Evolutionary conservation across 2,888 invertebrate genomes (phyloP).

Genomic region (Dusona sp.): DNA sequence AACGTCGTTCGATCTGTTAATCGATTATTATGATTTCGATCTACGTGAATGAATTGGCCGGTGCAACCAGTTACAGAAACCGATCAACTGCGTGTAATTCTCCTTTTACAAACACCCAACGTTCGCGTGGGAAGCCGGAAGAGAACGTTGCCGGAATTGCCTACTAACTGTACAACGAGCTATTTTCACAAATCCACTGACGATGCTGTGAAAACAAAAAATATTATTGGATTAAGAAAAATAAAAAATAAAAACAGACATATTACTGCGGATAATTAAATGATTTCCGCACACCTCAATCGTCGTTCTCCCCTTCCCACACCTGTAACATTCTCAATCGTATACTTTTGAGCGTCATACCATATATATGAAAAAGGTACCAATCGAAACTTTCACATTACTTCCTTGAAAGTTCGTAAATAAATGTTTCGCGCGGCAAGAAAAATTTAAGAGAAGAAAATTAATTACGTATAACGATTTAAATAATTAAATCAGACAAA

Average conservation of each 20-base stretch:
- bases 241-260: background rate
- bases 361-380: background rate
- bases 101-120: constrained; percentile 52
- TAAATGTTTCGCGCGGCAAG: background rate
- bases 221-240: background rate
- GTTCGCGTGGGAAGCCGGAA: constrained; percentile 66
- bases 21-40: constrained; percentile 26
- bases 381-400: background rate
- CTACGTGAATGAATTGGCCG: constrained; percentile 28
- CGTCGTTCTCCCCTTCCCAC: background rate
- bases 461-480: background rate
- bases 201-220: constrained; percentile 30
- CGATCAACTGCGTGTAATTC: constrained; percentile 10
- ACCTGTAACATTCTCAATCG: background rate
- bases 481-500: background rate
- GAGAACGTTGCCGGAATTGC: constrained; percentile 30
- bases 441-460: background rate
- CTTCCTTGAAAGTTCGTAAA: background rate
- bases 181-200: constrained; percentile 40
- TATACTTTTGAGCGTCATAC: background rate
- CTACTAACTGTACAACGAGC: background rate
- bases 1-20: constrained; percentile 7
- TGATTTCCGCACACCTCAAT: constrained; percentile 24
- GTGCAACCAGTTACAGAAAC: constrained; percentile 11
- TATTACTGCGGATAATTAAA: constrained; percentile 11